Conservation (phyloP, 2,113 vertebrate species). For the Neodon shergylaensis region DNA sequence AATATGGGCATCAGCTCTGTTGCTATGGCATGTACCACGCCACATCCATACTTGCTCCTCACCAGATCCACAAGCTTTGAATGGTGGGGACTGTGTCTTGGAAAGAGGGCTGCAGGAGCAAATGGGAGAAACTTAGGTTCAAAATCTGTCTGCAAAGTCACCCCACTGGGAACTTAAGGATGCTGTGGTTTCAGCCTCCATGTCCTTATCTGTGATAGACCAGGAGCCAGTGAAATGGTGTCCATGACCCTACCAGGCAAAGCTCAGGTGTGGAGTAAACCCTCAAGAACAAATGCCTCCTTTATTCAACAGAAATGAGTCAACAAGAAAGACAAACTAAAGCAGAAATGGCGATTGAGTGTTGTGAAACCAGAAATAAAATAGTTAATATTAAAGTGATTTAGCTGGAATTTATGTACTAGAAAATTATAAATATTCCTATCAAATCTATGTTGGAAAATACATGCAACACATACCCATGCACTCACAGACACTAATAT, state of each 20-base stretch:
- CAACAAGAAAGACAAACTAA: background rate
- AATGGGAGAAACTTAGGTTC: background rate
- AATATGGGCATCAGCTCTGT: background rate
- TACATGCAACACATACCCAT: background rate
- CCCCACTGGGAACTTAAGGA: background rate
- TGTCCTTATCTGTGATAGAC: background rate
- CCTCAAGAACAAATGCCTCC: background rate
- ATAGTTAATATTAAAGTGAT: background rate
- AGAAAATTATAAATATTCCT: background rate
- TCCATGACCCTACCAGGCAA: background rate
- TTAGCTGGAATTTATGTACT: background rate
- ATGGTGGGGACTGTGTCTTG: rapidly evolving
- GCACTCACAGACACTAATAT: background rate
- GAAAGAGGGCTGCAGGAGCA: rapidly evolving
- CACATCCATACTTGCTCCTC: rapidly evolving
- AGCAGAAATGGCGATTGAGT: background rate
- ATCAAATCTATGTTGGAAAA: background rate
- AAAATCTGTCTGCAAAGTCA: background rate
- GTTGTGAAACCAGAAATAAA: background rate
- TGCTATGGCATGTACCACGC: rapidly evolving
- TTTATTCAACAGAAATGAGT: background rate
- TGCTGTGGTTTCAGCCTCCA: background rate
- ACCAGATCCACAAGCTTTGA: background rate
- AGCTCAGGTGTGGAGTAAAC: background rate
- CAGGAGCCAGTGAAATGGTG: background rate